These are phyloP conservation scores for Vidua chalybeata DNA, from an alignment of 2,113 vertebrate genomes.

Conservation along the genomic window DNA sequence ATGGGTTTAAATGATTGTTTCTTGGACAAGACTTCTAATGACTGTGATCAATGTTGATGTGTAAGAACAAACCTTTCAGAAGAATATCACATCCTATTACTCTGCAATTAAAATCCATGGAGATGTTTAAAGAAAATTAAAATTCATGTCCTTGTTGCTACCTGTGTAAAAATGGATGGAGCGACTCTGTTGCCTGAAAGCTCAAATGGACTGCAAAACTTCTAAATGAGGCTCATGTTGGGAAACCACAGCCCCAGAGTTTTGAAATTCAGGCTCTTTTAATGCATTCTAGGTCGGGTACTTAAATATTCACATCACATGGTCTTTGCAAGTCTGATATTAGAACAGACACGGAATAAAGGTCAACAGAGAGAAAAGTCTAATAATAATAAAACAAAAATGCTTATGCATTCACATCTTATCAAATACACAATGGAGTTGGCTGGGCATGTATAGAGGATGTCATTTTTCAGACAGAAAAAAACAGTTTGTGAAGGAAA, in stretches of 20 bases:
- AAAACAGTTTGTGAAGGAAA: neutral
- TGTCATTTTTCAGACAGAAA: neutral
- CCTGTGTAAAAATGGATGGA: neutral
- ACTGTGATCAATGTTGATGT: neutral
- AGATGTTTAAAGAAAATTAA: neutral
- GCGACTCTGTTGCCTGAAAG: neutral
- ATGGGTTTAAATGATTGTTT: neutral
- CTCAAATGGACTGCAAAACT: neutral
- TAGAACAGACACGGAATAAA: neutral
- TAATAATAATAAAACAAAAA: neutral
- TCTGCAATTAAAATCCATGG: neutral
- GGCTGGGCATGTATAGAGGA: neutral
- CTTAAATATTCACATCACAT: neutral
- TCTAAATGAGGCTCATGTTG: neutral
- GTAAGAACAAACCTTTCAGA: neutral
- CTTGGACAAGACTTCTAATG: neutral
- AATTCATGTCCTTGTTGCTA: neutral
- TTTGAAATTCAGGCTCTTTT: neutral
- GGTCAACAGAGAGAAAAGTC: neutral
- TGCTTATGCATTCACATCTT: neutral
- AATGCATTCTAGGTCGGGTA: neutral
- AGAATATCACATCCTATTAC: neutral
- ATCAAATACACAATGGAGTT: neutral
- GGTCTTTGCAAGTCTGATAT: neutral
- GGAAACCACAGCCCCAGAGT: fast-evolving